Conservation (phyloP, 1,140 invertebrate genomes). For the Plutomurus gul region DNA sequence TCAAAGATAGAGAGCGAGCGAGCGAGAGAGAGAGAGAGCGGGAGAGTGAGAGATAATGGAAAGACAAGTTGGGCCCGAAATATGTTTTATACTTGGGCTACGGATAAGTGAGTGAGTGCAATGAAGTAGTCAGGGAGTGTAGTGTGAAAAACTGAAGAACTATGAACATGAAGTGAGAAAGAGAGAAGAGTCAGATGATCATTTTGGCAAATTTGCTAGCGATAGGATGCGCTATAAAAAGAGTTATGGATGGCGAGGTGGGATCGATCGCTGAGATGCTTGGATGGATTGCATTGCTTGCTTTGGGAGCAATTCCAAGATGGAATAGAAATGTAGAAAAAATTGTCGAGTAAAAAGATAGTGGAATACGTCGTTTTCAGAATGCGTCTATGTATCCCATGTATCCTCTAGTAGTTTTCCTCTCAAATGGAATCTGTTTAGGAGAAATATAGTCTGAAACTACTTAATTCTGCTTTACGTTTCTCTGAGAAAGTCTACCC, state of each 20-base stretch:
- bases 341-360: neutral
- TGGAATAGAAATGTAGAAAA: constrained; percentile 7
- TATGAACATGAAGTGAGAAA: constrained; percentile 35
- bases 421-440: constrained; percentile 11
- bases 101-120: constrained; percentile 4
- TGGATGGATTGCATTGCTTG: constrained; percentile 28
- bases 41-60: constrained; percentile 8
- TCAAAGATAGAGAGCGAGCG: neutral
- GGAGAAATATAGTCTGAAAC: neutral
- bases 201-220: constrained; percentile 49
- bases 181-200: constrained; percentile 41
- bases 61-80: constrained; percentile 10
- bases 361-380: neutral
- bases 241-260: constrained; percentile 44
- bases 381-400: neutral
- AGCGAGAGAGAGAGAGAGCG: no score
- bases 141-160: constrained; percentile 25
- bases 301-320: constrained; percentile 25
- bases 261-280: constrained; percentile 39
- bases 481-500: no score
- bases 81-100: constrained; percentile 2
- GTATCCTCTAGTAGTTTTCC: neutral
- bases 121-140: neutral
- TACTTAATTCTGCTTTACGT: no score
- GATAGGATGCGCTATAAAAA: constrained; percentile 45